phyloP scores from a whole-genome alignment of 2,797 vertebrate species.

The Neosilurus hyrtlii region DNA sequence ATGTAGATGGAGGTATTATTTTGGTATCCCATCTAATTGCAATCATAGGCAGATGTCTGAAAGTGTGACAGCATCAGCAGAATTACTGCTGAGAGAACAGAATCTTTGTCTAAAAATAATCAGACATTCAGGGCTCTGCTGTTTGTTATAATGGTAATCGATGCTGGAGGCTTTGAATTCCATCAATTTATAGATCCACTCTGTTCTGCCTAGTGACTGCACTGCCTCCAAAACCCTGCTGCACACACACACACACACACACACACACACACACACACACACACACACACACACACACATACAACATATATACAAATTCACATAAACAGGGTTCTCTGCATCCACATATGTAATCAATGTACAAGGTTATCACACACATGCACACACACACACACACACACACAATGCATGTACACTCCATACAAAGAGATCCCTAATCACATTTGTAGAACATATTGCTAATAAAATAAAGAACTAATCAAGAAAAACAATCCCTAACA shows the following conservation, averaged over 20 bases:
- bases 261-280: conserved; percentile 49
- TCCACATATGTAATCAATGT: conserved; percentile 27
- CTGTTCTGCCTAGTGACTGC: conserved; percentile 97
- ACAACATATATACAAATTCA: conserved; percentile 43
- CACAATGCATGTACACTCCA: conserved; percentile 22
- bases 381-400: conserved; percentile 13
- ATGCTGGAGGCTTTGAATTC: conserved; percentile 99
- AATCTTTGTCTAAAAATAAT: conserved; percentile 99
- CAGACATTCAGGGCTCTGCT: conserved; percentile 97
- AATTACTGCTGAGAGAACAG: conserved; percentile 99
- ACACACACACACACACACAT: conserved; percentile 48
- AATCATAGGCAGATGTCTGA: conserved; percentile 99
- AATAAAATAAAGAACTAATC: not conserved
- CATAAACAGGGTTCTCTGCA: conserved; percentile 32
- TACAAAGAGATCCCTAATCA: conserved; percentile 1
- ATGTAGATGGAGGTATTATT: conserved; percentile 91
- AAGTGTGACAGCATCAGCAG: conserved; percentile 99
- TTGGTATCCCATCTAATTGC: conserved; percentile 98
- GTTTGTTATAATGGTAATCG: conserved; percentile 99
- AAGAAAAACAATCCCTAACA: not conserved
- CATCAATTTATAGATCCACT: conserved; percentile 99
- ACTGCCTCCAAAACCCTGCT: conserved; percentile 75
- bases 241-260: conserved; percentile 52
- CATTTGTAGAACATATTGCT: not conserved
- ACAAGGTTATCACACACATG: conserved; percentile 11